Base-by-base conservation (phyloP, 2,113 vertebrate species). In the Sander vitreus region DNA sequence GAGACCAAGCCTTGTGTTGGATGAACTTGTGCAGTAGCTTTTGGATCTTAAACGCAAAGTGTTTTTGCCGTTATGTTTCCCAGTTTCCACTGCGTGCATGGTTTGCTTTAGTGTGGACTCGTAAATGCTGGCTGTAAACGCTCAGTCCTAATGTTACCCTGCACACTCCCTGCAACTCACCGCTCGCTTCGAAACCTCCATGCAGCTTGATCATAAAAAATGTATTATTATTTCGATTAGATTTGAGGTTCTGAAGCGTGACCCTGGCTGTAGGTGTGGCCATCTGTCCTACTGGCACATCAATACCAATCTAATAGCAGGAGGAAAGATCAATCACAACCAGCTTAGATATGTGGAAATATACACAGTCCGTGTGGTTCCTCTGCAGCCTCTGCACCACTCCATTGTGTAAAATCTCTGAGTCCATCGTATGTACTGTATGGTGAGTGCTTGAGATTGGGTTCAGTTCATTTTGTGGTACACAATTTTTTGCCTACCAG, bases 261-360 rank as follows among this genome's bases (percentile, higher is more conserved):
- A 89, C 91, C 78, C 81, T 73, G 71, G 76, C 70, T 81, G 73
- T 74, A 83, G 72, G 87, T 86, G 81, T 74, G 83, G 70, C 81
- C 76, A 83, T 88, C 73, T 90, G 85, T 84, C 74, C 71, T 73
- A 85, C 80, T 71, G 75, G 85, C 89, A 83, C 91, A 84, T 95
- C 89, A 73, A 83, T 91, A 89, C 83, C 90, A 95, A 94, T 93
- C 91, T 94, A 93, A 87, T 95, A 90, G 85, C 59, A 39, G 39
- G 82, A 74, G 75, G 33, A 89, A 90, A 83, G 90, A 93, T 93
- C 90, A 90, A 89, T 95, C 85, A 86, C 80, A 93, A 95, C 90
- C 85, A 62, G 81, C 89, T 93, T 94, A 87, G 85, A 85, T 71
- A 67, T 81, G 75, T 78, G 89, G 80, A 89, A 91, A 90, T 69